Conservation (phyloP, 2,888 invertebrate genomes). For the Deilephila porcellus region DNA sequence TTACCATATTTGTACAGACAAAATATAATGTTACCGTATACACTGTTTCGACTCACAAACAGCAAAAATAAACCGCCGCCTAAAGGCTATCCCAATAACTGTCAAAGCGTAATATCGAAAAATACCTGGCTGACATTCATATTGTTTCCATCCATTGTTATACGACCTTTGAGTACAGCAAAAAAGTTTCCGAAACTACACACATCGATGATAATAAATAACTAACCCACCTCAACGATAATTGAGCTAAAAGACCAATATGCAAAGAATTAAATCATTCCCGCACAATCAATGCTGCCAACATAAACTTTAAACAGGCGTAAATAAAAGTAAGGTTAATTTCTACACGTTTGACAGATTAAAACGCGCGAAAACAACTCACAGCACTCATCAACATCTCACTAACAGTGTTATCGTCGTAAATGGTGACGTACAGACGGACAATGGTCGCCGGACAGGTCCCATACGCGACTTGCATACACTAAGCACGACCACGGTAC, state of each 20-base stretch:
- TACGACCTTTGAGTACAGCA: not conserved
- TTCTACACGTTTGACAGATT: constrained; percentile 16
- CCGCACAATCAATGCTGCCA: constrained; percentile 3
- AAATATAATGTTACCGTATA: too few relatives aligned
- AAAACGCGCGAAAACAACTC: constrained; percentile 25
- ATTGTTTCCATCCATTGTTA: not conserved
- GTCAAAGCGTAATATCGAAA: not conserved
- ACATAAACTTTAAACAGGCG: not conserved
- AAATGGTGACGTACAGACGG: constrained; percentile 24
- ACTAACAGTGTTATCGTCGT: constrained; percentile 24
- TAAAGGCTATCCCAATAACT: too few relatives aligned
- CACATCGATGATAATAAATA: not conserved
- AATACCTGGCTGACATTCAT: not conserved
- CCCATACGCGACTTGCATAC: constrained; percentile 24
- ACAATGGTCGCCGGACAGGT: constrained; percentile 26
- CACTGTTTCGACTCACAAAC: too few relatives aligned
- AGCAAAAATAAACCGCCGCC: too few relatives aligned
- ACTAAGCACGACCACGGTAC: not conserved
- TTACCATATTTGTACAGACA: too few relatives aligned
- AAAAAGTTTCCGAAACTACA: not conserved
- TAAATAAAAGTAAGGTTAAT: constrained; percentile 16
- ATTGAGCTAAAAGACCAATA: not conserved
- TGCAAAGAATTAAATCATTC: not conserved
- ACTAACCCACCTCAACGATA: not conserved
- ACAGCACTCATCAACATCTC: constrained; percentile 22